These are phyloP conservation scores for Theonella swinhoei DNA, from an alignment of 37 sponge, comb jelly and placozoan species.

Conservation along the genomic window DNA sequence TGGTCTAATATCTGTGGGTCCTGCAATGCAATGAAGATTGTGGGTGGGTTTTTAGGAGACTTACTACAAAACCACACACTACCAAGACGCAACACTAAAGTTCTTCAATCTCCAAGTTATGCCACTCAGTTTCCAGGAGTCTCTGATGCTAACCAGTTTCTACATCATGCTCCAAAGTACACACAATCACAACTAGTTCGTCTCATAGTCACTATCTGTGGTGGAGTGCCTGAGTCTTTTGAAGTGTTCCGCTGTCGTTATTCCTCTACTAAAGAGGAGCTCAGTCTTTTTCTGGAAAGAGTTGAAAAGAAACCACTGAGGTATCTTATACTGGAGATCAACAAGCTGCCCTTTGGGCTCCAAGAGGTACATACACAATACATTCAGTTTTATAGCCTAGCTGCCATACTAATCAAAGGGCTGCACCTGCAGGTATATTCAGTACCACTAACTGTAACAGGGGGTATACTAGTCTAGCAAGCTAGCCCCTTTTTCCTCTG, in stretches of 20 bases:
- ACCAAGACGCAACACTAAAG: not conserved
- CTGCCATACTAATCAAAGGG: too few relatives aligned
- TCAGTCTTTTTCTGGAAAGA: constrained; percentile 65
- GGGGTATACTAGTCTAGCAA: too few relatives aligned
- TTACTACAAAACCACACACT: constrained; percentile 41
- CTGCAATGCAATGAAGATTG: constrained; percentile 26
- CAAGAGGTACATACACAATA: too few relatives aligned
- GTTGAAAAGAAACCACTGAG: constrained; percentile 25
- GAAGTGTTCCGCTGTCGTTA: constrained; percentile 69
- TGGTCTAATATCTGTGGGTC: not conserved
- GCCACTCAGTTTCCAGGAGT: not conserved
- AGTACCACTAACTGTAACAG: too few relatives aligned
- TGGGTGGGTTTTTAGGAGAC: constrained; percentile 39
- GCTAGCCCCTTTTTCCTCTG: too few relatives aligned
- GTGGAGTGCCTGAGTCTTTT: constrained; percentile 70
- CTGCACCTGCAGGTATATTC: too few relatives aligned
- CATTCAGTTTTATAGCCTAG: too few relatives aligned
- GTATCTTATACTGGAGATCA: constrained; percentile 67
- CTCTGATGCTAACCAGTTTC: constrained; percentile 15
- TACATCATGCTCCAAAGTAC: constrained; percentile 51
- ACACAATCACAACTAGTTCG: constrained; percentile 44
- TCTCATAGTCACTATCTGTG: constrained; percentile 57
- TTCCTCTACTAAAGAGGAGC: constrained; percentile 68
- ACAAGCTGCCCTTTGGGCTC: constrained; percentile 62
- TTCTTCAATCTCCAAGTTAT: not conserved